Evolutionary conservation across 2,888 invertebrate genomes (phyloP).

Genomic region (Beris chalybata): DNA sequence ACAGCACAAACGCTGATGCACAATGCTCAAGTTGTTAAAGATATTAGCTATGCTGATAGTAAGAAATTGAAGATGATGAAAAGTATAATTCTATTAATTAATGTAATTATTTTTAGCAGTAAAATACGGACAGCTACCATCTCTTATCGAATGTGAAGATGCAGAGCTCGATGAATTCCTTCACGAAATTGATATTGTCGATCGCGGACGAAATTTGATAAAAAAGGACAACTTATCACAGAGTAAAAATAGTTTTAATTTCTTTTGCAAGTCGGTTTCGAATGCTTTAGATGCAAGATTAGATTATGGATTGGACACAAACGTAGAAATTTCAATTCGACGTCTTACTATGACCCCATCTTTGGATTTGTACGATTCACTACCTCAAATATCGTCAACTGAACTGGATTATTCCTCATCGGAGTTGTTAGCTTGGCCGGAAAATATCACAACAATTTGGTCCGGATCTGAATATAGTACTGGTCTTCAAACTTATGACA

Average conservation of each 20-base stretch:
- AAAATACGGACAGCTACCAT: constrained; percentile 61
- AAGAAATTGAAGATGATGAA: constrained; percentile 17
- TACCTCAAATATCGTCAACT: constrained; percentile 53
- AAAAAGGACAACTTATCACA: constrained; percentile 56
- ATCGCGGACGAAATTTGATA: constrained; percentile 63
- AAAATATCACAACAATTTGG: constrained; percentile 58
- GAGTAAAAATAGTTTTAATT: constrained; percentile 54
- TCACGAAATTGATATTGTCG: constrained; percentile 69
- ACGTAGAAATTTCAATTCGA: constrained; percentile 74
- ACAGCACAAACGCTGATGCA: constrained; percentile 6
- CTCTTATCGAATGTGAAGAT: constrained; percentile 78
- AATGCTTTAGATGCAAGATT: constrained; percentile 76
- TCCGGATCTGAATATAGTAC: constrained; percentile 59
- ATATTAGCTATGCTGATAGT: constrained; percentile 39
- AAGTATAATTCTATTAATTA: constrained; percentile 14
- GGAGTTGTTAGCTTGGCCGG: constrained; percentile 56
- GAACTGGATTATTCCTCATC: constrained; percentile 51
- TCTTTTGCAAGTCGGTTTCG: constrained; percentile 60
- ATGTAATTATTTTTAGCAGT: constrained; percentile 42
- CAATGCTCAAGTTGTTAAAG: constrained; percentile 35
- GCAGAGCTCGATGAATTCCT: constrained; percentile 79
- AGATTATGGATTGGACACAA: constrained; percentile 76
- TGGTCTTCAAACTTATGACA: constrained; percentile 58
- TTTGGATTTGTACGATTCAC: constrained; percentile 53
- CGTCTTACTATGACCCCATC: constrained; percentile 69